Base-by-base conservation (phyloP, 2,797 vertebrate species). In the Chelonia mydas region DNA sequence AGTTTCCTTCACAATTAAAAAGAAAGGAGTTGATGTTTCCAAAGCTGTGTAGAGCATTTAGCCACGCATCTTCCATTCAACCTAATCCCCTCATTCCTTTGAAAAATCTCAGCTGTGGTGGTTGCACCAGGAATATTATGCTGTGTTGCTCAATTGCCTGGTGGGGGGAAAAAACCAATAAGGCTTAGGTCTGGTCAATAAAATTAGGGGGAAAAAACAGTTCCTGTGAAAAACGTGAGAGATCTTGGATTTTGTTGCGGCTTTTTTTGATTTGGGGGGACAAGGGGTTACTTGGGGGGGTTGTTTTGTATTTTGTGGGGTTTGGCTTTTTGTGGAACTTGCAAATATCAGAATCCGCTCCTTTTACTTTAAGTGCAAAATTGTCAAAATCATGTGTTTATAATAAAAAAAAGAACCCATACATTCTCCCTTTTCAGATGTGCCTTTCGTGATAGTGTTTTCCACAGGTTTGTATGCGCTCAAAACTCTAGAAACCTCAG, bases 401-500 rank as follows among this genome's bases (percentile, higher is more conserved):
- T 37, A 37, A 59, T 55, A 41, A 78, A 78, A 61, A 81, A 84
- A 16, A 86, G 13, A 92, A 86, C 21, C 45, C 7, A 89, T 27
- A 1, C 3, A 3, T 84, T 2, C 13, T 76, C 12, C 2, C 50
- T 1, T 41, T 89, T 57, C 37, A 5, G 1, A 2, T 87, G 19
- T 10, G 15, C 2, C 11, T 87, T 88, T 59, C 84, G 53, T 51
- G 57, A 91, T 61, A 90, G 87, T 55, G 4, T 16, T 49, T 74
- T 51, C n/a, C 33, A 76, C 17, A 86, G 61, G 23, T 81, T 49
- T 92, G 17, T 31, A 37, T 51, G 54, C 94, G 59, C 21, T 11
- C 4, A 84, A 93, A 95, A 77, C 25, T 5, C 11, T 78, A 81
- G 74, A 93, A 92, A 78, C 37, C 74, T 92, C 81, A 87, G 57